These are phyloP conservation scores for Emmelina monodactyla DNA, from an alignment of 2,888 invertebrate genomes.

Conservation along the genomic window DNA sequence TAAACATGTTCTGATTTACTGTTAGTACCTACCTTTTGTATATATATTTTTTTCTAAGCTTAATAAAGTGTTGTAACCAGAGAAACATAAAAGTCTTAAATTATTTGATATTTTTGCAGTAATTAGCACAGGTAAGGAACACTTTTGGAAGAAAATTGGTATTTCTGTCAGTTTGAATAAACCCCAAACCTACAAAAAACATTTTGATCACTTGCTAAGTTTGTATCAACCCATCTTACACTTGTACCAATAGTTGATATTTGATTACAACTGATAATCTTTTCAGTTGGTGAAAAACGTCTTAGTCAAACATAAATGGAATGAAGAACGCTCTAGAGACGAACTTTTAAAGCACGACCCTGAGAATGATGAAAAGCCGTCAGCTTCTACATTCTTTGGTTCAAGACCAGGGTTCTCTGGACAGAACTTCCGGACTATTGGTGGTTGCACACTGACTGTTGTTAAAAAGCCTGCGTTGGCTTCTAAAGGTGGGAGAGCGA, in stretches of 20 bases:
- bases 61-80: too few relatives aligned
- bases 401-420: constrained; percentile 35
- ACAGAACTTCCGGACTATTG: constrained; percentile 22
- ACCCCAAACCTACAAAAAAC: too few relatives aligned
- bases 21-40: too few relatives aligned
- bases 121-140: too few relatives aligned
- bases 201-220: too few relatives aligned
- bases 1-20: too few relatives aligned
- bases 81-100: too few relatives aligned
- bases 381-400: constrained; percentile 21
- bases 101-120: too few relatives aligned
- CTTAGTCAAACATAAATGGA: constrained; percentile 62
- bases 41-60: background rate
- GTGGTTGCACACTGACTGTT: constrained; percentile 27
- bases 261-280: background rate
- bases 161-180: too few relatives aligned
- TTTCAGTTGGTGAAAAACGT: constrained; percentile 62
- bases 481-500: constrained; percentile 43
- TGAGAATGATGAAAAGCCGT: constrained; percentile 38
- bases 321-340: constrained; percentile 63
- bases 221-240: too few relatives aligned
- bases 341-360: constrained; percentile 58
- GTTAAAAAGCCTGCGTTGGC: constrained; percentile 27
- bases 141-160: too few relatives aligned
- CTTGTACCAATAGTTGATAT: too few relatives aligned